A percentile compares a stretch with the other conserved stretches of the same genome.
These are phyloP conservation scores for Watsonalla binaria DNA, from an alignment of 2,888 invertebrate genomes.

Conservation along the genomic window DNA sequence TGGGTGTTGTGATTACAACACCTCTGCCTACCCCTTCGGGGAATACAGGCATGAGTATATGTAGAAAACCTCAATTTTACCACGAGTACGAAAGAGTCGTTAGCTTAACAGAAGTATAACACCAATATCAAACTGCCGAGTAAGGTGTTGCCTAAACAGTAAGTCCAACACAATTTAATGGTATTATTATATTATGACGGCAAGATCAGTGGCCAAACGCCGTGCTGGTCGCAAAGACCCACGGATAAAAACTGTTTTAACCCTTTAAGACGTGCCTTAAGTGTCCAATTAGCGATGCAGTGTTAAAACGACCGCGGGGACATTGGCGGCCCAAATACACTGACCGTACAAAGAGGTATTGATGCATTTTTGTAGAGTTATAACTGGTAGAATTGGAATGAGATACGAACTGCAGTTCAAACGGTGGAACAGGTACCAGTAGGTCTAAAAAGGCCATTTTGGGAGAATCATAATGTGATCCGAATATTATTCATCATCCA, in stretches of 20 bases:
- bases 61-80: too few species aligned
- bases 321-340: slow-evolving; percentile 69
- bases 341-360: slow-evolving; percentile 62
- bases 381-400: slow-evolving; percentile 13
- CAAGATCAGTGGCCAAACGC: slow-evolving; percentile 27
- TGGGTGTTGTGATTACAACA: too few species aligned
- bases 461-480: too few species aligned
- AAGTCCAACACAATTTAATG: neutral
- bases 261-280: slow-evolving; percentile 57
- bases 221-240: slow-evolving; percentile 48
- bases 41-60: too few species aligned
- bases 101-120: too few species aligned
- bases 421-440: neutral
- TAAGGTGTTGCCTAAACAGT: neutral
- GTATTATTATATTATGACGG: slow-evolving; percentile 18
- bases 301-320: slow-evolving; percentile 75
- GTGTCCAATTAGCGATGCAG: slow-evolving; percentile 74
- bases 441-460: too few species aligned
- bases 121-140: too few species aligned
- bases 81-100: neutral
- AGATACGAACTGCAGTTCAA: neutral
- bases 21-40: too few species aligned
- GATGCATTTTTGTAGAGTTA: slow-evolving; percentile 48
- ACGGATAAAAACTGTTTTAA: slow-evolving; percentile 70
- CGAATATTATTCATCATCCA: too few species aligned